Evolutionary conservation across 2,888 invertebrate species (phyloP).

Genomic region (Sinotaia quadrata): DNA sequence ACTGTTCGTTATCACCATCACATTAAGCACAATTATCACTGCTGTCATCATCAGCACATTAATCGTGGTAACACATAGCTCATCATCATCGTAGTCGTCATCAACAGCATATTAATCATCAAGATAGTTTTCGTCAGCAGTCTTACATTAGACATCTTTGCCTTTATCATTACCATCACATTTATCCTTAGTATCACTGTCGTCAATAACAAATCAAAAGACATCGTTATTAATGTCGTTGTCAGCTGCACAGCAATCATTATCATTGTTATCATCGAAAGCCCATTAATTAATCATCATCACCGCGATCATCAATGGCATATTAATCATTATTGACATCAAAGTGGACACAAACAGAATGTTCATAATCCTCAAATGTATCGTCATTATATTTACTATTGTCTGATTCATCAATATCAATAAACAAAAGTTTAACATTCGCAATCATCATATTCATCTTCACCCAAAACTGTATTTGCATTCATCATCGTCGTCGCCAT

Average conservation of each 20-base stretch:
- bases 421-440: neutral
- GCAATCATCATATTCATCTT: too few species aligned
- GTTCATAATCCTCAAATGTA: neutral
- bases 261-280: neutral
- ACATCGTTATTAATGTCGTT: neutral
- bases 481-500: too few species aligned
- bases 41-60: too few species aligned
- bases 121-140: neutral
- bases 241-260: neutral
- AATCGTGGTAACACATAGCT: neutral
- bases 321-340: neutral
- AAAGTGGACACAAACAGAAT: neutral
- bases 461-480: too few species aligned
- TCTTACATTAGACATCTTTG: neutral
- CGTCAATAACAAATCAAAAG: neutral
- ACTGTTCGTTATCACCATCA: too few species aligned
- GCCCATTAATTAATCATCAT: neutral
- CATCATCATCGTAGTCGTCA: slow-evolving; percentile 2
- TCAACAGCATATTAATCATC: slow-evolving; percentile 1
- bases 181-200: neutral
- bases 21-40: too few species aligned
- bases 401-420: neutral
- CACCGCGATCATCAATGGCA: neutral
- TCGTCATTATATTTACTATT: neutral
- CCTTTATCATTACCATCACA: neutral